Conservation (phyloP, 2,797 vertebrate species). For the Lates japonicus region DNA sequence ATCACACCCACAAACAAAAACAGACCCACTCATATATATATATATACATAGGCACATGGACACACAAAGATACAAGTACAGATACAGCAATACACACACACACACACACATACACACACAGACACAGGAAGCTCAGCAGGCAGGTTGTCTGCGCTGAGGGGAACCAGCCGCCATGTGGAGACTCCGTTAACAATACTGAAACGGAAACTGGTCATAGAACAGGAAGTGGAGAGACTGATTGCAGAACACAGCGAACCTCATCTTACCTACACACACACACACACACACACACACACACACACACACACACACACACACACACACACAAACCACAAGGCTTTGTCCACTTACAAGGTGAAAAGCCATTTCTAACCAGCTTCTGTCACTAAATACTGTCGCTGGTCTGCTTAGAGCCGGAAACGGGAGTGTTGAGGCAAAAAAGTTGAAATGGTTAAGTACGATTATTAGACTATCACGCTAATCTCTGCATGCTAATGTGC, state of each 20-base stretch:
- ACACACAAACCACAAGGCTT: not conserved
- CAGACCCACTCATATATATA: not conserved
- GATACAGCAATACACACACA: not conserved
- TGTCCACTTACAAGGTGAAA: constrained; percentile 14
- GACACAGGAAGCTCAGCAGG: constrained; percentile 64
- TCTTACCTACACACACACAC: not conserved
- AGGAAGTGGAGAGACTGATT: constrained; percentile 76
- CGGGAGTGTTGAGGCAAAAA: not conserved
- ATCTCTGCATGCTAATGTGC: not conserved
- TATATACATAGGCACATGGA: not conserved
- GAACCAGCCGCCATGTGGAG: constrained; percentile 45
- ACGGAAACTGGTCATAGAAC: constrained; percentile 78
- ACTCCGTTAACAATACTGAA: constrained; percentile 72
- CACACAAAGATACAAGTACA: constrained; percentile 17
- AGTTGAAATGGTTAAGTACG: not conserved
- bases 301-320: not conserved
- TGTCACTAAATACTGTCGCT: not conserved
- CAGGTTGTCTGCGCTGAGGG: constrained; percentile 62
- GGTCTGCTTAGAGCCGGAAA: constrained; percentile 6
- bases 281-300: not conserved
- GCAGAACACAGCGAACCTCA: constrained; percentile 41
- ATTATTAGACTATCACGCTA: not conserved
- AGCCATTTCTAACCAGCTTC: not conserved
- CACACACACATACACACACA: constrained; percentile 25
- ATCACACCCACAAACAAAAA: not conserved